Evolutionary conservation across 2,888 invertebrate species (phyloP), one percentile per base, ranked within the genome.

Genomic region (Isoperla grammatica): DNA sequence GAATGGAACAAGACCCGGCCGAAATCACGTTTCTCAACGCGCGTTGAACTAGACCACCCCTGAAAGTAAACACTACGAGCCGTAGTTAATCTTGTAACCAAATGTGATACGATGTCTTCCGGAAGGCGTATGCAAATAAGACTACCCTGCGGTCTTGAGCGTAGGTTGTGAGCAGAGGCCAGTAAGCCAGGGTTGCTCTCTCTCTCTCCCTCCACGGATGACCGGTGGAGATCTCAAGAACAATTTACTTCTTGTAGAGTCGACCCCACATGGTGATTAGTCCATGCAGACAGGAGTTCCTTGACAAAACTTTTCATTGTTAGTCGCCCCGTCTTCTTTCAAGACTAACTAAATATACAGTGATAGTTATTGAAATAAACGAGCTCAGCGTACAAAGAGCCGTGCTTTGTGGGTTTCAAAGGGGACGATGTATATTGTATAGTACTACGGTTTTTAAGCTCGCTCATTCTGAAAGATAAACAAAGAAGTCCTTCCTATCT

Each of bases 301-400:
- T 45, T 45, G n/a, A 11, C 9, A 17, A 19, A 17, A 45, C 45
- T 8, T 45, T 13, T 45, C 17, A 45, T 45, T 13, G 42, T 40
- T 19, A 13, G 17, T 5, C n/a, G 13, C 45, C 45, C 17, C 29
- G 8, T 29, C 29, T 29, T 29, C 29, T 15, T 45, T 45, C 45
- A 45, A 15, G 45, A 45, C 17, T 45, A 19, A 45, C 45, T 45
- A 45, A 45, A 45, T 45, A 45, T 45, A 45, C 45, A 45, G 19
- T 15, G 15, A 45, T 19, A 45, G n/a, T 6, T 45, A 45, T 15
- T 45, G 45, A 45, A 45, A 45, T 45, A 45, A 45, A 45, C 8
- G 29, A 29, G 19, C 45, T 17, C 11, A 17, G 45, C 13, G 17
- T 6, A 45, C 45, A 45, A 45, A 45, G 19, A 4, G 2, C 45